Evolutionary conservation across 2,888 invertebrate species (phyloP), one percentile per base, ranked within the genome.

Genomic region (Aleiodes alternator): DNA sequence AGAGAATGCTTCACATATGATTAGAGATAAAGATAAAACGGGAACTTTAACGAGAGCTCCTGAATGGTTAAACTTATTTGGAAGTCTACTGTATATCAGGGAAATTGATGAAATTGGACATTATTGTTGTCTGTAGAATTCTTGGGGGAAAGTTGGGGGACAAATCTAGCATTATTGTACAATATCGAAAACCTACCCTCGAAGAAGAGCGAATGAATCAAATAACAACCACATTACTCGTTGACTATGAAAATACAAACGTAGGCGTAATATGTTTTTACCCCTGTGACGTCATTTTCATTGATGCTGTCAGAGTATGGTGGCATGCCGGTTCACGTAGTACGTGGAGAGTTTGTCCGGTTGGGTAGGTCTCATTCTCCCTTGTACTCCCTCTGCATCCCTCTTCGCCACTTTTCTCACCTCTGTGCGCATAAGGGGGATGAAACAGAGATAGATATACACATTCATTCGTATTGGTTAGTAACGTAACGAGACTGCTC

Each of bases 271-370:
- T 53, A 16, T 61, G 8, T 87, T 87, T 90, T 89, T 89, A 87
- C 82, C 72, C 16, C 43, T 83, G 88, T 91, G 91, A 91, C 91
- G 91, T 91, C 91, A 91, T 89, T 88, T 89, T 90, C 91, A 91
- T 91, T 91, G 91, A 91, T 91, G 90, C 50, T 51, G 51, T 50
- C n/a, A 66, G 75, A 57, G 68, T 56, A 50, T 61, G 51, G 59
- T 72, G 61, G 48, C 48, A 50, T 8, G 64, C 8, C 29, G 66
- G 31, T 29, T 34, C 34, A 34, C 55, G 51, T 68, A 51, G 68
- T 68, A 68, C 51, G 51, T 16, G n/a, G 50, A 68, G 23, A 48
- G 12, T 68, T 29, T 50, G 38, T 61, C 61, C 29, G 64, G 64
- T 64, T 34, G 48, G 64, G 43, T 64, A 48, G 64, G 11, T 48